A percentile compares a stretch with the other conserved stretches of the same genome.
These are phyloP conservation scores for Serranus cabrilla DNA, from an alignment of 2,797 vertebrate species.

Conservation along the genomic window DNA sequence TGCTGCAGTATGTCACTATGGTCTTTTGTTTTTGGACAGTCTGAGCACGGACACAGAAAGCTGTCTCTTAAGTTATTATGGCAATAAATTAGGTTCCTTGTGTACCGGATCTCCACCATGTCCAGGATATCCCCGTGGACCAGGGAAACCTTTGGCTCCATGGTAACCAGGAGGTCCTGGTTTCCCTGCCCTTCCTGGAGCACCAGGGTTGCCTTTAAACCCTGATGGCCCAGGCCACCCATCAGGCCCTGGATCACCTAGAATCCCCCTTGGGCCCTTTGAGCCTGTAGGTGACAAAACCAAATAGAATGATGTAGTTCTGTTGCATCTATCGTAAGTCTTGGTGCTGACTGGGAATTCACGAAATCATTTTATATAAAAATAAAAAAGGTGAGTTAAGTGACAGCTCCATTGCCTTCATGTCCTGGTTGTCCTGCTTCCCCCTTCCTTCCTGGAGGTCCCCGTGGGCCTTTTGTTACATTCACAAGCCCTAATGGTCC, in stretches of 20 bases:
- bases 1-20: neutral
- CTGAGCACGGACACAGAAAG: neutral
- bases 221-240: slow-evolving; percentile 59
- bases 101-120: slow-evolving; percentile 64
- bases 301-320: neutral
- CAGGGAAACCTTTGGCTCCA: slow-evolving; percentile 72
- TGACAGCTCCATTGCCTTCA: slow-evolving; percentile 50
- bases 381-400: neutral
- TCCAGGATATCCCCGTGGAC: slow-evolving; percentile 65
- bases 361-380: neutral
- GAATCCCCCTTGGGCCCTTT: slow-evolving; percentile 53
- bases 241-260: slow-evolving; percentile 59
- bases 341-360: neutral
- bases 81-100: neutral
- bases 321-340: neutral
- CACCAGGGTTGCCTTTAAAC: slow-evolving; percentile 57
- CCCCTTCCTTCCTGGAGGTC: slow-evolving; percentile 50
- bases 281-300: slow-evolving; percentile 48
- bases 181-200: slow-evolving; percentile 55
- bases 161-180: slow-evolving; percentile 54
- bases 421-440: slow-evolving; percentile 50
- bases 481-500: neutral
- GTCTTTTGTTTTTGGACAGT: neutral
- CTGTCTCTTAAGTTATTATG: neutral
- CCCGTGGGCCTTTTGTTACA: slow-evolving; percentile 48